These are phyloP conservation scores for Fratercula arctica DNA, from an alignment of 2,797 vertebrate genomes.

Conservation along the genomic window DNA sequence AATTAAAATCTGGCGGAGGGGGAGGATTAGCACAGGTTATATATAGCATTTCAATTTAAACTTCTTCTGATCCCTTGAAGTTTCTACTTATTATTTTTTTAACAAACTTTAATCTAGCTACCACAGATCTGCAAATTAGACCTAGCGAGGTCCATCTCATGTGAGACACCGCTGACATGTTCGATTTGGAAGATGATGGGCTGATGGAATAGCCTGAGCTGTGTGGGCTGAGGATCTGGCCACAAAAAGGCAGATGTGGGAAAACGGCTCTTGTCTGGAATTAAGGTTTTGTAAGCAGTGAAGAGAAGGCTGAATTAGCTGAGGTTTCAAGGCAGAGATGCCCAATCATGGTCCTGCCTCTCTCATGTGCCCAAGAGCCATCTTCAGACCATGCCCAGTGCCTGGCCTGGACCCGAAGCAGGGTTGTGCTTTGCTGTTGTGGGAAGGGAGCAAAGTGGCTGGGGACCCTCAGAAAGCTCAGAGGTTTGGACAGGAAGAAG, in stretches of 20 bases:
- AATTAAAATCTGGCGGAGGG: constrained; percentile 32
- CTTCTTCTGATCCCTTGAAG: background rate
- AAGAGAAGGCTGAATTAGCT: background rate
- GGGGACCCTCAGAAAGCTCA: background rate
- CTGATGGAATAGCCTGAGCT: background rate
- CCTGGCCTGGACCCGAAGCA: rapidly evolving
- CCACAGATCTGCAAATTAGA: background rate
- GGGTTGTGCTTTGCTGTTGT: background rate
- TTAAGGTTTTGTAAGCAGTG: background rate
- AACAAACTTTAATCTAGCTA: constrained; percentile 16
- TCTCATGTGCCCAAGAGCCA: background rate
- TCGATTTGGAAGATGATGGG: background rate
- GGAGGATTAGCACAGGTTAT: constrained; percentile 14
- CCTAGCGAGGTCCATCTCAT: background rate
- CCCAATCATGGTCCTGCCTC: background rate
- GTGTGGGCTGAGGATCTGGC: background rate
- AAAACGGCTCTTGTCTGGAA: background rate
- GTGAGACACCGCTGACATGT: background rate
- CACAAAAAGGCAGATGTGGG: background rate
- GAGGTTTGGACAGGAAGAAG: background rate
- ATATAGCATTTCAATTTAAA: background rate
- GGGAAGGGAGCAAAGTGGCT: background rate
- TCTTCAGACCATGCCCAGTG: background rate
- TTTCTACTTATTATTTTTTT: constrained; percentile 2
- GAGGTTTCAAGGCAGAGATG: background rate